Base-by-base conservation (phyloP, 2,888 invertebrate species). In the Agonum fuliginosum region DNA sequence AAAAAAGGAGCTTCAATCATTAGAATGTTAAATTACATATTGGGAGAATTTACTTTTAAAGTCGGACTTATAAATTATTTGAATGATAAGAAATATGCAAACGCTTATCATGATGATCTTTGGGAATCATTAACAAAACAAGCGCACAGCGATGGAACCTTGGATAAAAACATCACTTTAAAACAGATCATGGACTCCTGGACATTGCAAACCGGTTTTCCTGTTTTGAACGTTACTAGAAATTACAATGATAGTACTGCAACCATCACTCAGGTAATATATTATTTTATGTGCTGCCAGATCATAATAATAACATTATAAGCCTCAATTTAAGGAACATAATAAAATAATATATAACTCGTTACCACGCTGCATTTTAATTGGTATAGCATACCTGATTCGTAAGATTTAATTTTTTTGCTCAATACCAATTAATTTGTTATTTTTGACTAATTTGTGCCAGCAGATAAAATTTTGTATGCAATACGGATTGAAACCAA, bases 1-100 rank as follows among this genome's bases (percentile, higher is more conserved):
- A 89, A 90, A 20, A 94, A 94, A 87, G 91, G 94, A 41, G 91
- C 93, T 0, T 90, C 92, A 3, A 86, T 95, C 1, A 89, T 94
- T 78, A 87, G 92, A 79, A 94, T 94, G 94, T 89, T 94, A 87
- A 89, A 90, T 80, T 89, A 91, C 79, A 91, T 93, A 82, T 87
- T 94, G 8, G 93, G 93, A 0, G 91, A 91, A 81, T 86, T 87
- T 20, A 88, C 89, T 0, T 91, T 92, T 83, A 88, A 88, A 70
- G 82, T 84, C 8, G 90, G 90, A 3, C 84, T 91, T 0, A 87
- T 86, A 24, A 88, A 89, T 78, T 89, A 89, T 81, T 83, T 92
- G 30, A 85, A 87, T 19, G 85, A 84, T 5, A 89, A 89, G 81
- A 86, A 89, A 78, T 93, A 90, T 82, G 85, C 85, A 3, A 92